Base-by-base conservation (phyloP, 2,888 invertebrate species). In the Esperia sulphurella region DNA sequence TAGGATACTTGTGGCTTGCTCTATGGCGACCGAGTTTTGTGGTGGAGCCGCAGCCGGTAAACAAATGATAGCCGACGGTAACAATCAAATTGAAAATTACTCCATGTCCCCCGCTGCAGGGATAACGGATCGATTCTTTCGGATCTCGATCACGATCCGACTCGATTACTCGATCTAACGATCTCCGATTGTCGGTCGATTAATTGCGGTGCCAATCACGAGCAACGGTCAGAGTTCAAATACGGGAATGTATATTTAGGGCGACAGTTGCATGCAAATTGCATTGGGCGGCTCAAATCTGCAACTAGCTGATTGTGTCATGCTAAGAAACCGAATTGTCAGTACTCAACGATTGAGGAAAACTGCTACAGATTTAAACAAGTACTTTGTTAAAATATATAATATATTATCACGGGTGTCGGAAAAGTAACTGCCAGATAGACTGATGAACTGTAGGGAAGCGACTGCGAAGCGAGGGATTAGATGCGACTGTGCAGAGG, bases 121-220 rank as follows among this genome's bases (percentile, higher is more conserved):
- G 71, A 55, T 79, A 82, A 82, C 81, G 81, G 82, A 53, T 50
- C 53, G 46, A 51, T 48, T 31, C 35, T 35, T n/a, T 41, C 41
- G 41, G 41, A 28, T 28, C 9, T 14, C 63, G 71, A 77, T 71
- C 80, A 80, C 77, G 75, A 75, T 62, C 59, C 40, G 40, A 44
- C 28, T 21, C 28, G 44, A 63, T 61, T 61, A 60, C 48, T 69
- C 31, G 30, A 42, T 3, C 42, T 41, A 41, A 41, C 54, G 54
- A 54, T 53, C 51, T 58, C 30, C 55, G 49, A 52, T 46, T 35
- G 35, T n/a, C 21, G n/a, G 57, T 61, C 68, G 62, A 68, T 72
- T 78, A 73, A 79, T 72, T 73, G 68, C 55, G 57, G 55, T 53
- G 48, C 45, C 57, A 61, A 75, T 75, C 78, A 79, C 79, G 75